Conservation (phyloP, 2,888 invertebrate species). For the Eupeodes luniger region DNA sequence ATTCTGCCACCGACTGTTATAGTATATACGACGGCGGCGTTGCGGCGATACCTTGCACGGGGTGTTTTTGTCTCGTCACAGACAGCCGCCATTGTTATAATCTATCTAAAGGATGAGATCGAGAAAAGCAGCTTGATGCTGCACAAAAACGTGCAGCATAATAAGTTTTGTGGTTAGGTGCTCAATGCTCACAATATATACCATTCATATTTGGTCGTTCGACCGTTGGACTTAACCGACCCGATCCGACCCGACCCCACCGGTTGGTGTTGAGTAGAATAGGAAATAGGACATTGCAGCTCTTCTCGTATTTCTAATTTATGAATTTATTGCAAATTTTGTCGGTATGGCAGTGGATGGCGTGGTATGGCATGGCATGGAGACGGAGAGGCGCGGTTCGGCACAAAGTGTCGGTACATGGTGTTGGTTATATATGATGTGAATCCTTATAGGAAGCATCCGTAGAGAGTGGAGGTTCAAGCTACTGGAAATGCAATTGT, state of each 20-base stretch:
- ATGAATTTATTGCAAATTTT: constrained; percentile 74
- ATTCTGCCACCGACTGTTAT: constrained; percentile 63
- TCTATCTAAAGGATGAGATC: constrained; percentile 23
- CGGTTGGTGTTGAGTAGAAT: constrained; percentile 37
- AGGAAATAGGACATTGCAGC: constrained; percentile 58
- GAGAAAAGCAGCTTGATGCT: constrained; percentile 20
- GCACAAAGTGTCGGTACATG: no score
- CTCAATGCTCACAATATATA: constrained; percentile 1
- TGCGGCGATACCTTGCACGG: neutral
- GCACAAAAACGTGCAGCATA: constrained; percentile 65
- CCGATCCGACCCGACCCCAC: no score
- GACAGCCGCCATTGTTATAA: constrained; percentile 57
- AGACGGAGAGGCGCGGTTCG: no score
- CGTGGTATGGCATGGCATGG: no score
- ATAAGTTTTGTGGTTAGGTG: constrained; percentile 70
- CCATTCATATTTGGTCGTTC: neutral
- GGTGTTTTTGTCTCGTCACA: constrained; percentile 14
- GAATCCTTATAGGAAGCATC: no score
- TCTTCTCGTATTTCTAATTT: constrained; percentile 69
- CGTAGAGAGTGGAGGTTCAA: neutral
- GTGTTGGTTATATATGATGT: neutral
- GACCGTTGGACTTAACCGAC: neutral
- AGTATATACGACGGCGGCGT: neutral
- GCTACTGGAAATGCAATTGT: constrained; percentile 64
- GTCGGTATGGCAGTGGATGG: constrained; percentile 17